These are phyloP conservation scores for Aspidoscelis tigris DNA, from an alignment of 2,113 vertebrate species.

Conservation along the genomic window DNA sequence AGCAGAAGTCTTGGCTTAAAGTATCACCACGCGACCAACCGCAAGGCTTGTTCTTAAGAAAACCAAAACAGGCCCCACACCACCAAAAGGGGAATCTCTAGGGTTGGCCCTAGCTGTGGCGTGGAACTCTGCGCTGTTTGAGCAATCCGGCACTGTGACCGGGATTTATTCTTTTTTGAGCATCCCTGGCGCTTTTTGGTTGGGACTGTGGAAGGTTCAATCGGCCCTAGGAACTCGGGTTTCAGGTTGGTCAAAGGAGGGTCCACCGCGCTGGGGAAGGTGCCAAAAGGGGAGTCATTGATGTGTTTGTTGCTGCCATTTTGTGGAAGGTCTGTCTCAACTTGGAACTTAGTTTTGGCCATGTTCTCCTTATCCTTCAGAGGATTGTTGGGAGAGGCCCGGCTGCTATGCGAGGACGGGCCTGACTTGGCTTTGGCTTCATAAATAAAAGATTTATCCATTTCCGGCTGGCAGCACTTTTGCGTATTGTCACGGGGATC, in stretches of 20 bases:
- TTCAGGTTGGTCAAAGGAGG: constrained; percentile 84
- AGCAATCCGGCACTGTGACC: constrained; percentile 87
- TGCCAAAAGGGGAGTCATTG: constrained; percentile 92
- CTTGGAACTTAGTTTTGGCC: constrained; percentile 84
- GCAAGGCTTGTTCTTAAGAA: constrained; percentile 63
- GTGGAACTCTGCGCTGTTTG: constrained; percentile 74
- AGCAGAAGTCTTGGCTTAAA: constrained; percentile 65
- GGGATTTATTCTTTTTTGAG: constrained; percentile 92
- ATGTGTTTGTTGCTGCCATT: constrained; percentile 92
- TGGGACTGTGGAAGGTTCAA: constrained; percentile 88
- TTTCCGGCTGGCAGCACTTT: constrained; percentile 90
- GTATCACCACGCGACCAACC: constrained; percentile 56
- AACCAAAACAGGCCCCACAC: constrained; percentile 70
- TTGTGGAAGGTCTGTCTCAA: constrained; percentile 82
- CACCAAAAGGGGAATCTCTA: constrained; percentile 66
- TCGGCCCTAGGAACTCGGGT: constrained; percentile 85
- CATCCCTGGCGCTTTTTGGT: constrained; percentile 96
- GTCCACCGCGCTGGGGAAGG: constrained; percentile 88
- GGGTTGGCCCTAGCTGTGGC: constrained; percentile 56
- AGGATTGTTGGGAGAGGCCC: constrained; percentile 86
- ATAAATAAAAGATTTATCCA: constrained; percentile 90
- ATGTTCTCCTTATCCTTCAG: constrained; percentile 93
- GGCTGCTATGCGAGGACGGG: constrained; percentile 81
- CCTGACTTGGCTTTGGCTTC: constrained; percentile 84
- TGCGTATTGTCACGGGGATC: constrained; percentile 64